Evolutionary conservation across 1,140 invertebrate species (phyloP), one percentile per base, ranked within the genome.

Genomic region (Teleogryllus occipitalis): DNA sequence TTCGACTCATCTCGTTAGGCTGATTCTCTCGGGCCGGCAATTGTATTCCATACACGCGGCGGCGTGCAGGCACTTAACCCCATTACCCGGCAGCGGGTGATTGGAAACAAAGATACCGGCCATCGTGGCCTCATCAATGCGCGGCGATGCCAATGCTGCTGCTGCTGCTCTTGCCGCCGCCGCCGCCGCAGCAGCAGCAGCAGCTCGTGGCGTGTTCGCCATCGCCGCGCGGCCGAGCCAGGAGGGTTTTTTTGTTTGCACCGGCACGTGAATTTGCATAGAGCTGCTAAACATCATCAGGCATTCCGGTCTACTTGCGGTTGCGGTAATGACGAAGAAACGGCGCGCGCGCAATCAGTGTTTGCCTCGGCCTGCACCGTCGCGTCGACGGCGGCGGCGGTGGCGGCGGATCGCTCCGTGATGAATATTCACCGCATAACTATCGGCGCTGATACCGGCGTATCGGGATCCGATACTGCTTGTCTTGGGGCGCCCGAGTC

Each of bases 101-200:
- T 65, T 65, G 54, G 54, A 65, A 65, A 65, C 54, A 65, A 65
- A 65, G 54, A 65, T 65, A 65, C 54, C 54, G 54, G 54, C 54
- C 54, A 65, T 65, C 54, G 54, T 18, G 54, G 54, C 54, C 54
- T 65, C 54, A 65, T 65, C 54, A 65, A 65, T 65, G 54, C 54
- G 10, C 54, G 10, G 54, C 54, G 54, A 10, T 65, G 0, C 54
- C 18, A 5, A 10, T 65, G 54, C 54, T 18, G 54, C 54, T 18
- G 10, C 54, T 65, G 27, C 7, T 65, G 54, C 54, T 65, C 2
- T 7, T 10, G 2, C 10, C 18, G 10, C 10, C 54, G 18, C 54
- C 18, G 54, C 54, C 10, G 54, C 54, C 54, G 18, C 54, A 14
- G 18, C 54, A 18, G 18, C 54, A 14, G 18, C 54, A 18, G 18